Percentiles rank a stretch among this genome's conserved stretches.
Evolutionary conservation across 2,113 vertebrate species (phyloP).

Genomic region (Calidris pugnax): DNA sequence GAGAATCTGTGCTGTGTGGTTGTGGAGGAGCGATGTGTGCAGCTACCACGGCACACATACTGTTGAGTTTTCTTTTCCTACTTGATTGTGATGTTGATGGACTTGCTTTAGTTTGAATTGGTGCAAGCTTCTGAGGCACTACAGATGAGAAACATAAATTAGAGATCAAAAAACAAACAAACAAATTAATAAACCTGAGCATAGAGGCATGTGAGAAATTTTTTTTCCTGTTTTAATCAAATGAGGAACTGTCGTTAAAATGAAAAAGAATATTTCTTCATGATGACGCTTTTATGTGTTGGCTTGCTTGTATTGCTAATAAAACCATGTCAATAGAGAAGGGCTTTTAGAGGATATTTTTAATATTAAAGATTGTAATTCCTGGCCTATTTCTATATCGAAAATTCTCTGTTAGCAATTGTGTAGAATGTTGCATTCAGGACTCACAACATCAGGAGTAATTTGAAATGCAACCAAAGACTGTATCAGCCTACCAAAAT

Average conservation of each 20-base stretch:
- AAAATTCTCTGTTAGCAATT: background rate
- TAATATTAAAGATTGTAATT: background rate
- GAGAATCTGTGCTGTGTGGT: background rate
- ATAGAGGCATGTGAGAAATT: background rate
- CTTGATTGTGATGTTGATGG: background rate
- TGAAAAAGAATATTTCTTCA: background rate
- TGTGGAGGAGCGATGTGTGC: rapidly evolving
- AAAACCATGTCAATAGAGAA: background rate
- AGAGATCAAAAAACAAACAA: background rate
- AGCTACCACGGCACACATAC: background rate
- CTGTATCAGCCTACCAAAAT: background rate
- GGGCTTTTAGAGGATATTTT: background rate
- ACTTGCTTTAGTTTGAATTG: background rate
- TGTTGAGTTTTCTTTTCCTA: background rate
- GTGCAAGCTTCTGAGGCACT: background rate
- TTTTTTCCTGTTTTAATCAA: background rate
- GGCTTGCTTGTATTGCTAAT: background rate
- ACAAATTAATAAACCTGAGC: background rate
- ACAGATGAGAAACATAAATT: background rate
- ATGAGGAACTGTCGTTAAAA: background rate
- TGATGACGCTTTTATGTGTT: background rate
- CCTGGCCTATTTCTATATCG: background rate
- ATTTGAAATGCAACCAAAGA: background rate
- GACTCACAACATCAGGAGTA: background rate
- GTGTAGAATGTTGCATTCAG: background rate